Conservation (phyloP, 2,797 vertebrate species). For the Vultur gryphus region DNA sequence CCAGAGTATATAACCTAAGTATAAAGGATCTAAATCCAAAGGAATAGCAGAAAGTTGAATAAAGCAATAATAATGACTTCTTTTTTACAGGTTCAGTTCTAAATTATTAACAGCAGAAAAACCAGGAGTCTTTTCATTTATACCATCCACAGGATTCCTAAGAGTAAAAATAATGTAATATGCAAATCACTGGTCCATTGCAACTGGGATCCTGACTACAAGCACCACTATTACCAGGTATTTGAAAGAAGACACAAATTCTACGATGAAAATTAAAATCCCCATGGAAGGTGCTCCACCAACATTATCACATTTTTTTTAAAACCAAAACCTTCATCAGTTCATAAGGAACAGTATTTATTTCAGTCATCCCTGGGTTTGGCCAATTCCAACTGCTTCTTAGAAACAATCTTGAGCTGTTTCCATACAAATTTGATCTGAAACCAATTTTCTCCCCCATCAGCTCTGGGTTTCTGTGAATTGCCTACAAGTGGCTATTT, state of each 20-base stretch:
- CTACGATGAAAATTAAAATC: not conserved
- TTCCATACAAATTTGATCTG: not conserved
- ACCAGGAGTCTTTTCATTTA: not conserved
- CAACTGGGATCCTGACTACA: not conserved
- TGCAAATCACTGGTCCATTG: not conserved
- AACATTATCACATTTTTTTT: not conserved
- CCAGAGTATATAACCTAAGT: not conserved
- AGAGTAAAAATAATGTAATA: not conserved
- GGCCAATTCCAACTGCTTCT: not conserved
- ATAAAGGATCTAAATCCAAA: not conserved
- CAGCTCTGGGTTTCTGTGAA: not conserved
- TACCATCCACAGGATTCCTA: not conserved
- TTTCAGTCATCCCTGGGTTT: not conserved
- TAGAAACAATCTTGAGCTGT: not conserved
- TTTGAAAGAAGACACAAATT: not conserved
- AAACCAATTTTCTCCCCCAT: not conserved
- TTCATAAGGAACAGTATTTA: not conserved
- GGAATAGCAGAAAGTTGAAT: not conserved
- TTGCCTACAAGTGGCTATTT: not conserved
- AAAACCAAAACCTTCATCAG: not conserved
- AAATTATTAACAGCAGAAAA: not conserved
- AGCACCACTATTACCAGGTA: not conserved
- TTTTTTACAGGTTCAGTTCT: not conserved
- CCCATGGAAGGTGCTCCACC: not conserved
- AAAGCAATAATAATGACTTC: not conserved